phyloP scores from a whole-genome alignment of 2,888 invertebrate species.

The Matsumyia berberina region DNA sequence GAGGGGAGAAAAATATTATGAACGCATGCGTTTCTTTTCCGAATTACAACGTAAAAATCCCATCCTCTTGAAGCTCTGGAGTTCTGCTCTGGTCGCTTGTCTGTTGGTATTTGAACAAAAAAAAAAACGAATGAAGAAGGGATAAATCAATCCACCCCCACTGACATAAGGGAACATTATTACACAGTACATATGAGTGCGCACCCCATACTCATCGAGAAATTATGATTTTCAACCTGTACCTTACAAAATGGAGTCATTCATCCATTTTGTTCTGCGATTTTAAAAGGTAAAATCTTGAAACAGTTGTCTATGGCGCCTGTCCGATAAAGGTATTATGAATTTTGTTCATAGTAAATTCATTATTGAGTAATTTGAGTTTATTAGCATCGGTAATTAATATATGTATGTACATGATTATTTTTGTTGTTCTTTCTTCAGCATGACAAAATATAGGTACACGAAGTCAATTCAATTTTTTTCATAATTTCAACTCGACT shows the following conservation, averaged over 20 bases:
- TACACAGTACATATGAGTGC: constrained; percentile 45
- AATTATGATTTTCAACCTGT: constrained; percentile 46
- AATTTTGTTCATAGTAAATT: too few relatives aligned
- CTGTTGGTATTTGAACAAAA: constrained; percentile 57
- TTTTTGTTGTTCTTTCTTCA: too few relatives aligned
- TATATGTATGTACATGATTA: too few relatives aligned
- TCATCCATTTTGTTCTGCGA: constrained; percentile 42
- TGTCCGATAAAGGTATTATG: too few relatives aligned
- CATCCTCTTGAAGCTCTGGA: constrained; percentile 55
- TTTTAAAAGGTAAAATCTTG: constrained; percentile 1
- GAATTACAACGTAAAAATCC: constrained; percentile 67
- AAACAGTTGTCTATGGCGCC: background rate
- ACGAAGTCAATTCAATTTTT: too few relatives aligned
- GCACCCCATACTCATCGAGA: constrained; percentile 24
- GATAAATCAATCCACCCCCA: constrained; percentile 62
- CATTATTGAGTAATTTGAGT: too few relatives aligned
- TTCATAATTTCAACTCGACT: too few relatives aligned
- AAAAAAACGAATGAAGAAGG: constrained; percentile 48
- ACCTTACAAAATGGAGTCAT: constrained; percentile 65
- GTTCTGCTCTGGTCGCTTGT: constrained; percentile 40
- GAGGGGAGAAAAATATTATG: constrained; percentile 53
- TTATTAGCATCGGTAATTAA: too few relatives aligned
- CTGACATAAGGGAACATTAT: constrained; percentile 56
- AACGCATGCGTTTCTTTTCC: constrained; percentile 75
- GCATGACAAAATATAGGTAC: too few relatives aligned